Evolutionary conservation across 1,140 invertebrate species (phyloP), one percentile per base, ranked within the genome.

Genomic region (Dysdera silvatica): DNA sequence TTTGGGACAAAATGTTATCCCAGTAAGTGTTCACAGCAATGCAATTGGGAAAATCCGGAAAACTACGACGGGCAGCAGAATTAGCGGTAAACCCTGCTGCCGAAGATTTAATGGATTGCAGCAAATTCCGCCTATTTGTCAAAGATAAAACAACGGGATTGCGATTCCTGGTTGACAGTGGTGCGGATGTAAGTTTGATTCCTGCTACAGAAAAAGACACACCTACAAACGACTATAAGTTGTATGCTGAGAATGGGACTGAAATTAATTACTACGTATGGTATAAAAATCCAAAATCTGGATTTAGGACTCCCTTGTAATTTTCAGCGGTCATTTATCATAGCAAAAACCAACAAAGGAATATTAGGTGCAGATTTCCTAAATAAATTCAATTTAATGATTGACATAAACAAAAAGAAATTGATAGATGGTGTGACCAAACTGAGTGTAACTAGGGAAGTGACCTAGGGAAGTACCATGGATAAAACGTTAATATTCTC

Each of bases 351-450:
- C 2, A 40, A n/a, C 8, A 24, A 43, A 37, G 51, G 18, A n/a
- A n/a, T n/a, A n/a, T n/a, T n/a, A n/a, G n/a, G n/a, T n/a, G 28
- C 7, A 24, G 35, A 14, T 31, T 41, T 43, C 35, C 20, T 6
- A 1, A 6, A 1, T 29, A 57, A 57, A 43, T 57, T n/a, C 43
- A 48, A 48, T n/a, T 4, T 57, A 28, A 6, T 57, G 10, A 31
- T 41, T 28, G 54, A 57, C 18, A 57, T 57, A 6, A 16, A 32
- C 43, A 48, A 57, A 18, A 10, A 43, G 26, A 5, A 57, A 28
- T 43, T 56, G 43, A 47, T 57, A 16, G 54, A 57, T 41, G 37
- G 40, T 5, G 16, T 18, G 14, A 49, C 35, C 16, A 35, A 55
- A 18, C 23, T 55, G 10, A 3, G 2, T n/a, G 29, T 3, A 26